These are phyloP conservation scores for Ridgeia piscesae DNA, from an alignment of 1,140 invertebrate genomes.

Conservation along the genomic window DNA sequence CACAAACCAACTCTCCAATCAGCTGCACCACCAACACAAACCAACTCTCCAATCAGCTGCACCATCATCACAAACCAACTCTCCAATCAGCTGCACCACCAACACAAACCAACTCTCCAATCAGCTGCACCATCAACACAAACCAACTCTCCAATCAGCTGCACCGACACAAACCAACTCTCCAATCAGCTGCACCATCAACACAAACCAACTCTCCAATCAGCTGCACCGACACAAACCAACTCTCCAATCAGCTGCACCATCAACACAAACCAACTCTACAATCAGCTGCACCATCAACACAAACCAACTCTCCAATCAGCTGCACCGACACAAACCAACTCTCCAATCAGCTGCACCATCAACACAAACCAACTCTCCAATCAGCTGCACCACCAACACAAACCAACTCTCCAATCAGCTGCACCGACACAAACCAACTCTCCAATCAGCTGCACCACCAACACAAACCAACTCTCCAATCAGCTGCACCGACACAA, in stretches of 20 bases:
- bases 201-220: constrained; percentile 92
- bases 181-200: too few relatives aligned
- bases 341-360: too few relatives aligned
- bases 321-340: constrained; percentile 61
- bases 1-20: constrained; percentile 80
- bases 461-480: constrained; percentile 94
- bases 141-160: constrained; percentile 88
- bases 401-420: constrained; percentile 86
- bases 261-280: too few relatives aligned
- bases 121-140: constrained; percentile 63
- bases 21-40: constrained; percentile 64
- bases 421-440: constrained; percentile 54
- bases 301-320: constrained; percentile 82
- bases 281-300: constrained; percentile 70
- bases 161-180: constrained; percentile 34
- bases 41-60: constrained; percentile 86
- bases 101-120: constrained; percentile 81
- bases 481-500: constrained; percentile 66
- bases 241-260: too few relatives aligned
- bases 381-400: constrained; percentile 68
- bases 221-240: constrained; percentile 61
- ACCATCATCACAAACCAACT: constrained; percentile 69
- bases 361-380: constrained; percentile 93
- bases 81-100: constrained; percentile 73
- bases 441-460: too few relatives aligned